These are phyloP conservation scores for Prunella himalayana DNA, from an alignment of 2,113 vertebrate genomes.

Conservation along the genomic window DNA sequence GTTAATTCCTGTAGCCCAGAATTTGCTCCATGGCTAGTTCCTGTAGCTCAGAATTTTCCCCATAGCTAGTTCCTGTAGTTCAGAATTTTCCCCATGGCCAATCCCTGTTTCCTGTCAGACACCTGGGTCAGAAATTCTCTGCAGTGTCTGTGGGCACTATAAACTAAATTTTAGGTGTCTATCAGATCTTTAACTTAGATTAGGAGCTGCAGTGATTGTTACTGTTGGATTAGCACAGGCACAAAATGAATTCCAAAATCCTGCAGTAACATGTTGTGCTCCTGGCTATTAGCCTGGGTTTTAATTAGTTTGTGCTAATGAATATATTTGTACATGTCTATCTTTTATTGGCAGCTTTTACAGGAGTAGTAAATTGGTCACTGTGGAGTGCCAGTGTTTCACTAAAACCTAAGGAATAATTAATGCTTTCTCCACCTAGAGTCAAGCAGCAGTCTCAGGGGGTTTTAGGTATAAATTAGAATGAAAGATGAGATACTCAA, in stretches of 20 bases:
- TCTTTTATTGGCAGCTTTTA: slow-evolving; percentile 29
- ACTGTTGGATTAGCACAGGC: not conserved
- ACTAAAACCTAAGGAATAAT: slow-evolving; percentile 26
- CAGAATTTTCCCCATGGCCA: not conserved
- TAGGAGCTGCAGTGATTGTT: not conserved
- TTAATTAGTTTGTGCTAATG: slow-evolving; percentile 49
- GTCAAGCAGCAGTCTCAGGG: slow-evolving; percentile 4
- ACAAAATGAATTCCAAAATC: not conserved
- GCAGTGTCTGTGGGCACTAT: not conserved
- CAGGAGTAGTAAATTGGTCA: slow-evolving; percentile 7
- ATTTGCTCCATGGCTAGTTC: too few species aligned
- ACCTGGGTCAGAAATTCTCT: not conserved
- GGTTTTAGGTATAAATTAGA: slow-evolving; percentile 25
- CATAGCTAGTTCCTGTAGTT: not conserved
- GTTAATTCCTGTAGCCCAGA: too few species aligned
- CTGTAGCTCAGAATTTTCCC: too few species aligned
- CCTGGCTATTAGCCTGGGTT: slow-evolving; percentile 14
- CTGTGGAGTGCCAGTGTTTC: not conserved
- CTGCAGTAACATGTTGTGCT: not conserved
- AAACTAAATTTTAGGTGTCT: not conserved
- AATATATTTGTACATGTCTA: slow-evolving; percentile 28
- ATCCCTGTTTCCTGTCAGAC: not conserved
- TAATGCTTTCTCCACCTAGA: slow-evolving; percentile 32
- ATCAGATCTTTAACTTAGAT: not conserved
- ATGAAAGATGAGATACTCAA: slow-evolving; percentile 47